Evolutionary conservation across 2,113 vertebrate genomes (phyloP).

Genomic region (Suricata suricatta): DNA sequence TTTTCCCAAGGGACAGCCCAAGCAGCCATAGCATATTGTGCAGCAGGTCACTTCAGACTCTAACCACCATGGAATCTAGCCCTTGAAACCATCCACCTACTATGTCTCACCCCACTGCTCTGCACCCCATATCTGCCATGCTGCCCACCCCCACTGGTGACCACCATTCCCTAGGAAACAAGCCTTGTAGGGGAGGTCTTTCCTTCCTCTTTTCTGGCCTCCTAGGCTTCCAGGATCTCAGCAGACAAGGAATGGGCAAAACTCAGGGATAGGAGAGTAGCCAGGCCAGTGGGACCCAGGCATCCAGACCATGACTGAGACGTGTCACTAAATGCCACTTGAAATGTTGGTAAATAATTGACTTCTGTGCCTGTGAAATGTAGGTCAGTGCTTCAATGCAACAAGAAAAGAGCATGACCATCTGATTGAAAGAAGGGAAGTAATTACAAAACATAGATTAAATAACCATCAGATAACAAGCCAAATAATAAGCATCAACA

Average conservation of each 20-base stretch:
- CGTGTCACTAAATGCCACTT: conserved; percentile 71
- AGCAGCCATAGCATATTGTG: fast-evolving
- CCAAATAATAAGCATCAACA: conserved; percentile 72
- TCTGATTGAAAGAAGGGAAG: conserved; percentile 80
- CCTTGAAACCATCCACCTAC: not conserved
- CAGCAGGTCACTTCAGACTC: not conserved
- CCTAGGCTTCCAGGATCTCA: not conserved
- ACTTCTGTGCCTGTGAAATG: conserved; percentile 79
- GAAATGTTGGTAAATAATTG: conserved; percentile 81
- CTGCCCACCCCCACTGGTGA: not conserved
- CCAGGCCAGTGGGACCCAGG: not conserved
- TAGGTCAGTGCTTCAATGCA: conserved; percentile 78
- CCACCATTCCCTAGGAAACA: not conserved
- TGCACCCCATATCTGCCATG: not conserved
- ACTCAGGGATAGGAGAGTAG: conserved; percentile 26
- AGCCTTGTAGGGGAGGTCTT: no score
- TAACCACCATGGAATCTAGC: not conserved
- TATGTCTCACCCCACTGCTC: not conserved
- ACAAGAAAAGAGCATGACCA: conserved; percentile 75
- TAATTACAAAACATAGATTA: conserved; percentile 85
- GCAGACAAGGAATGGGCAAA: not conserved
- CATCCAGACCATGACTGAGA: conserved; percentile 34
- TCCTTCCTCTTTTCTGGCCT: not conserved
- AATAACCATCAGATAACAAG: conserved; percentile 84
- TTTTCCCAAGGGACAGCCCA: not conserved